Base-by-base conservation (phyloP, 2,888 invertebrate genomes). In the Callimorpha dominula region DNA sequence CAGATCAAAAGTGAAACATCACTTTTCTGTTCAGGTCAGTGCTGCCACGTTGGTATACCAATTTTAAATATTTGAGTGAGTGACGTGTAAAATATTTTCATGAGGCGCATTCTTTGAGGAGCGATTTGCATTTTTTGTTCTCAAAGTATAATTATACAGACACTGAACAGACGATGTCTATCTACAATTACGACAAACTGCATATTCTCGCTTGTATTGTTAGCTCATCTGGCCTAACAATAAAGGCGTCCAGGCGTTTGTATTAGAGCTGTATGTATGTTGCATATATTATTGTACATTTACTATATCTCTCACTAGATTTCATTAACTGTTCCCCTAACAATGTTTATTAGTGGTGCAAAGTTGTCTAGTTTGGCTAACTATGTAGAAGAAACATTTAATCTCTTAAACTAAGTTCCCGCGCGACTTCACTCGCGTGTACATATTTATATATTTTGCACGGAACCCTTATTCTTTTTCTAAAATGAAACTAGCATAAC, bases 241-340 rank as follows among this genome's bases (percentile, higher is more conserved):
- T n/a, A n/a, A n/a, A n/a, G n/a, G n/a, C n/a, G n/a, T n/a, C n/a
- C n/a, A 75, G 71, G 65, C 50, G 69, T 64, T 79, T 62, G 65
- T 46, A 50, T 74, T 52, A 52, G n/a, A 60, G 43, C 31, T 65
- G 46, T 31, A 65, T 64, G 69, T n/a, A n/a, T n/a, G 43, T 4
- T 74, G 77, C 65, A 76, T 78, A 71, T 60, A 71, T 60, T 67
- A 57, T 43, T 43, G 8, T 43, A 43, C 5, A 43, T 43, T 6
- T 43, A 8, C 8, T 43, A 43, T 43, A 43, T 6, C 43, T 6
- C 63, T 68, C 73, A 60, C 11, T 54, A 12, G 50, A 15, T 64
- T n/a, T 77, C 65, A 74, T 78, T 70, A 71, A 81, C 77, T 71
- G 77, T 70, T 70, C 67, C 70, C 72, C 62, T 40, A 70, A 77